phyloP scores from a whole-genome alignment of 2,797 vertebrate species.

The Gobionotothen gibberifrons region DNA sequence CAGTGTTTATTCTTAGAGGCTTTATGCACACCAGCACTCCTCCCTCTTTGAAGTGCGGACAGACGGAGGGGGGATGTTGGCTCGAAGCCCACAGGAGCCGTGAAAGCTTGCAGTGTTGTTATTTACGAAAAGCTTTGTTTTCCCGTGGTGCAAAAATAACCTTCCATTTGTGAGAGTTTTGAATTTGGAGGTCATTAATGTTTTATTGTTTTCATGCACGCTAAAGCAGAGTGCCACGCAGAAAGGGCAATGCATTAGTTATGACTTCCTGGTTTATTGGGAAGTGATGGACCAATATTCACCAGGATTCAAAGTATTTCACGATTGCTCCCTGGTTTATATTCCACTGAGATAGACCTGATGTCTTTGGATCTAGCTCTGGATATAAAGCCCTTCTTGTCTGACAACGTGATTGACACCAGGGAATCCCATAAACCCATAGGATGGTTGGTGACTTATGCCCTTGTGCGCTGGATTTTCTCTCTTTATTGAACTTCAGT shows the following conservation, averaged over 20 bases:
- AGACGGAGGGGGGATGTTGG: slow-evolving; percentile 41
- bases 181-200: slow-evolving; percentile 71
- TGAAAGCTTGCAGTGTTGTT: slow-evolving; percentile 61
- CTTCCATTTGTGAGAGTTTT: slow-evolving; percentile 62
- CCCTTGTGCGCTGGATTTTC: not conserved
- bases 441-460: not conserved
- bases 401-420: slow-evolving; percentile 23
- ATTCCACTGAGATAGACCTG: not conserved
- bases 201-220: slow-evolving; percentile 72
- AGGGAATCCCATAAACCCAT: not conserved
- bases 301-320: slow-evolving; percentile 13
- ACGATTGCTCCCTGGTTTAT: not conserved
- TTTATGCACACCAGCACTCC: slow-evolving; percentile 36
- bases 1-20: slow-evolving; percentile 70
- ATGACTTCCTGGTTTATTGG: slow-evolving; percentile 59
- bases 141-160: slow-evolving; percentile 62
- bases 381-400: not conserved
- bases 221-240: slow-evolving; percentile 33
- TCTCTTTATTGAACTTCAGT: not conserved
- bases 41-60: slow-evolving; percentile 57
- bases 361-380: not conserved
- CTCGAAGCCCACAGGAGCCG: slow-evolving; percentile 53
- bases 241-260: slow-evolving; percentile 65
- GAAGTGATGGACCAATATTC: slow-evolving; percentile 38
- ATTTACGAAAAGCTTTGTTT: slow-evolving; percentile 73